phyloP scores from a whole-genome alignment of 1,140 invertebrate species.

The Amphibalanus amphitrite region DNA sequence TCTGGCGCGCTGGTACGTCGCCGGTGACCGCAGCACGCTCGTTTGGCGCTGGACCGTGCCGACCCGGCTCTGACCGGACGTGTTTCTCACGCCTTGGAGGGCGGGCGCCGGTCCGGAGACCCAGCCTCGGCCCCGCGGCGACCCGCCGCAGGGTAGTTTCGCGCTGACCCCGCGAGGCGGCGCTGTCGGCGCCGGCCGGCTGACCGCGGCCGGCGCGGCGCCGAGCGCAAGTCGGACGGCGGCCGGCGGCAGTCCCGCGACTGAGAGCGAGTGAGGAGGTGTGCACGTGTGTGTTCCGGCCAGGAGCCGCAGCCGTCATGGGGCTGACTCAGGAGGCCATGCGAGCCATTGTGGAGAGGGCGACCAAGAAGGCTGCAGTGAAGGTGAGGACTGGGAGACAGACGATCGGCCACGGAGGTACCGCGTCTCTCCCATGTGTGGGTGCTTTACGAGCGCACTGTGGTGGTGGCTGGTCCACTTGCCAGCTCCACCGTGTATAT shows the following conservation, averaged over 20 bases:
- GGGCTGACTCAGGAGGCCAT: background rate
- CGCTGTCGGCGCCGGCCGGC: background rate
- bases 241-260: background rate
- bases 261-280: background rate
- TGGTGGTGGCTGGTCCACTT: no score
- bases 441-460: no score
- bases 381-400: background rate
- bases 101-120: no score
- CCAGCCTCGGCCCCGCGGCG: no score
- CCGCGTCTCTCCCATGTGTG: no score
- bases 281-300: background rate
- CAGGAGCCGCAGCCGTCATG: background rate
- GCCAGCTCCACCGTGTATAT: no score
- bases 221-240: no score
- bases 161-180: background rate
- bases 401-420: no score
- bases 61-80: background rate
- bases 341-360: background rate
- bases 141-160: no score
- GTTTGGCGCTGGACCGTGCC: background rate
- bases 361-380: background rate
- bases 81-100: background rate
- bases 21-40: background rate
- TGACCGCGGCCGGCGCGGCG: no score
- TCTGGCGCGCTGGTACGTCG: background rate